Evolutionary conservation across 37 sponge, comb jelly and placozoan species (phyloP).

Genomic region (Cliona cf. orientalis): DNA sequence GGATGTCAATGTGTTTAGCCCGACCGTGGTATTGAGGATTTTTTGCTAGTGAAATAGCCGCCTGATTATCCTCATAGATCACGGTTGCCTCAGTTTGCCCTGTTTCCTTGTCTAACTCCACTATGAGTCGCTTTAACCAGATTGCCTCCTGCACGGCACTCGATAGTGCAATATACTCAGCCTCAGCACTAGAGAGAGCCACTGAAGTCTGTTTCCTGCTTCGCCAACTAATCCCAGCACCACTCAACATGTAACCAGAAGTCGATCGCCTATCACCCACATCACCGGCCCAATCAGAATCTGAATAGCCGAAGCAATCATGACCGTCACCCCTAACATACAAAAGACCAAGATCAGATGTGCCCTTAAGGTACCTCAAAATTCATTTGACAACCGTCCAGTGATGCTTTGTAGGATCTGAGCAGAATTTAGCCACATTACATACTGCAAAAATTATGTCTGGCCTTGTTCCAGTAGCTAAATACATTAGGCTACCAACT

Average conservation of each 20-base stretch:
- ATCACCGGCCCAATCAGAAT: slow-evolving; percentile 58
- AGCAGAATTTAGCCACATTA: slow-evolving; percentile 38
- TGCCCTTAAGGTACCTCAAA: too few relatives aligned
- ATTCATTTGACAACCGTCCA: slow-evolving; percentile 49
- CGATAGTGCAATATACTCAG: too few relatives aligned
- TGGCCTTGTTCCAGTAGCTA: slow-evolving; percentile 50
- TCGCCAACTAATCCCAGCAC: slow-evolving; percentile 34
- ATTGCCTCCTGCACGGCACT: too few relatives aligned
- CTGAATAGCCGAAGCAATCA: slow-evolving; percentile 43
- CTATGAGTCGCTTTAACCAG: too few relatives aligned
- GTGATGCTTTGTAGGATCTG: slow-evolving; percentile 46
- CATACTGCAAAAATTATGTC: too few relatives aligned
- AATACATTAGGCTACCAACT: slow-evolving; percentile 49
- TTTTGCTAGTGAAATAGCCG: too few relatives aligned
- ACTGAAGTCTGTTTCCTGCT: slow-evolving; percentile 44
- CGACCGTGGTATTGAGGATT: too few relatives aligned
- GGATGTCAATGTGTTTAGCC: too few relatives aligned
- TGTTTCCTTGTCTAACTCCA: slow-evolving; percentile 18
- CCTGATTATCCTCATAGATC: too few relatives aligned
- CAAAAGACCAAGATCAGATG: slow-evolving; percentile 26
- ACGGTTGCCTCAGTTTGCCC: too few relatives aligned
- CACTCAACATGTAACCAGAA: slow-evolving; percentile 44
- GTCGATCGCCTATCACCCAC: slow-evolving; percentile 27
- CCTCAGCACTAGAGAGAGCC: too few relatives aligned
- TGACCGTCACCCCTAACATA: not conserved